A percentile compares a stretch with the other conserved stretches of the same genome.
Conservation (phyloP, 2,113 vertebrate species). For the Eretmochelys imbricata region DNA sequence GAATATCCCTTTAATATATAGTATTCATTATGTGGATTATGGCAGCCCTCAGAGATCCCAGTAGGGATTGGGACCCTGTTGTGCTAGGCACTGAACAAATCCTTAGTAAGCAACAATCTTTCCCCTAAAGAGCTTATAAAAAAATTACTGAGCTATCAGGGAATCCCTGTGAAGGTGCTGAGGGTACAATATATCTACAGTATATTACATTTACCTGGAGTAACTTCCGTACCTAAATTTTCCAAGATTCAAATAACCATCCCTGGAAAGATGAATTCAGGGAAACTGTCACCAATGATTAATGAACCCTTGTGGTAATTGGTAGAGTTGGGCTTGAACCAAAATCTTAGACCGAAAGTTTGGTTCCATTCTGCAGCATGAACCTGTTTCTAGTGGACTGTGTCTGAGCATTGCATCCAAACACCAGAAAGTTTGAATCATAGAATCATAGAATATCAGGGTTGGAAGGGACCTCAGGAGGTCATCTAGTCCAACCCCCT, state of each 20-base stretch:
- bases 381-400: neutral
- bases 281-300: neutral
- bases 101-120: neutral
- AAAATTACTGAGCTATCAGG: neutral
- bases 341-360: neutral
- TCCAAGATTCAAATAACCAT: neutral
- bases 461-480: too few relatives aligned
- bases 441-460: too few relatives aligned
- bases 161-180: neutral
- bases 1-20: neutral
- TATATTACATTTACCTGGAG: neutral
- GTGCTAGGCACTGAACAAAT: neutral
- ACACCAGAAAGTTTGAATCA: fast-evolving
- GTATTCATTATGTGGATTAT: neutral
- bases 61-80: neutral
- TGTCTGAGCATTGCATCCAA: neutral
- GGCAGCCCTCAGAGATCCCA: neutral
- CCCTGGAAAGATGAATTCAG: neutral
- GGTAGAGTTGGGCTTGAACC: neutral
- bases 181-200: neutral
- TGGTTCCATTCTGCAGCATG: neutral
- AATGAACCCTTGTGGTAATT: neutral
- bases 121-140: neutral
- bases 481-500: too few relatives aligned
- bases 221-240: neutral